phyloP scores from a whole-genome alignment of 2,113 vertebrate species.

The Oryzias woworae region DNA sequence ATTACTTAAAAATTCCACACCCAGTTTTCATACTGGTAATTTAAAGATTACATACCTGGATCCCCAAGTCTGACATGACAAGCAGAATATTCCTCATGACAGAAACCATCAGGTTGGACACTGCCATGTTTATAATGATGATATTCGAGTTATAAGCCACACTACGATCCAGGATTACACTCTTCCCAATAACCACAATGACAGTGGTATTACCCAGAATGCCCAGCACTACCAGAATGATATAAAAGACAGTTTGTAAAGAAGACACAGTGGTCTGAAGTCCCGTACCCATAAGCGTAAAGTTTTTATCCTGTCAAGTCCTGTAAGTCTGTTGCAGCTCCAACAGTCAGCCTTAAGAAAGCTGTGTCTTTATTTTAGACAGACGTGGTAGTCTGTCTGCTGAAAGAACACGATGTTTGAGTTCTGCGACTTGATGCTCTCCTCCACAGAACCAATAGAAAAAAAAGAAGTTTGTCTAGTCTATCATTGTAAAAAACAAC shows the following conservation, averaged over 20 bases:
- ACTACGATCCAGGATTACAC: slow-evolving; percentile 47
- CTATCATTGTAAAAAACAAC: neutral
- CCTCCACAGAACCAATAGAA: neutral
- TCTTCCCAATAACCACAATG: slow-evolving; percentile 67
- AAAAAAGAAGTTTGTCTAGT: slow-evolving; percentile 1
- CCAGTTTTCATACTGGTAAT: neutral
- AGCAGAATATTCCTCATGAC: slow-evolving; percentile 72
- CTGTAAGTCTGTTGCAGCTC: neutral
- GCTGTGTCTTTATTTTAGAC: slow-evolving; percentile 13
- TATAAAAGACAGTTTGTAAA: slow-evolving; percentile 57
- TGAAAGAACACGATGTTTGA: no score
- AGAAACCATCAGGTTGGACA: slow-evolving; percentile 78
- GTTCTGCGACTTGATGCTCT: neutral
- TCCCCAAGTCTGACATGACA: slow-evolving; percentile 69
- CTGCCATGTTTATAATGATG: slow-evolving; percentile 79
- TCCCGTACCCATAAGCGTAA: slow-evolving; percentile 48
- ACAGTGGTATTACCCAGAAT: slow-evolving; percentile 74
- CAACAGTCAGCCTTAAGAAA: slow-evolving; percentile 3
- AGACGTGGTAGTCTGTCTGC: no score
- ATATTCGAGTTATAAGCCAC: slow-evolving; percentile 73
- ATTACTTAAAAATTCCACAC: no score
- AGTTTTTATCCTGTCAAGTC: neutral
- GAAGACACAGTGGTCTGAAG: slow-evolving; percentile 46
- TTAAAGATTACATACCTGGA: slow-evolving; percentile 60
- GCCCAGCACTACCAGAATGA: slow-evolving; percentile 71